Base-by-base conservation (phyloP, 2,888 invertebrate genomes). In the Sminthurinus aureus region DNA sequence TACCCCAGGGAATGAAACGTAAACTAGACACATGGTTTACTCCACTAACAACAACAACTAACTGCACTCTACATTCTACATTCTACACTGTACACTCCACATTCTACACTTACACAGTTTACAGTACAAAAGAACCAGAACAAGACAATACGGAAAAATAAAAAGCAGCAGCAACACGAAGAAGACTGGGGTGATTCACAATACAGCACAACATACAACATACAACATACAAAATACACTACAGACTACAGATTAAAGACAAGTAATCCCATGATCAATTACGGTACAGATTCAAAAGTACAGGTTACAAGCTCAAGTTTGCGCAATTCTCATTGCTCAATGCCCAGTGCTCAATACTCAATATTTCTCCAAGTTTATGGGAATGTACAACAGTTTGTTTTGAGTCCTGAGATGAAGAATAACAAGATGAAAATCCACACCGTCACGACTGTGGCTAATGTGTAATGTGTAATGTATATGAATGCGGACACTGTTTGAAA, bases 211-310 rank as follows among this genome's bases (percentile, higher is more conserved):
- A 38, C 6, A 6, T 38, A 38, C 3, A 38, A 38, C 6, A 6
- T 38, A 38, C 3, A 38, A 38, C 6, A 64, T 64, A 18, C 0
- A 64, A n/a, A 18, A 64, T n/a, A 64, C 15, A n/a, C 71, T 20
- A 6, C 6, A 38, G 38, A 38, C 1, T 4, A 38, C 3, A 38
- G 38, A 38, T 6, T 4, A 38, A 6, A 38, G 38, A 38, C 38
- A 81, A 77, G 71, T 79, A 83, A 83, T 83, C 79, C 78, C 79
- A 79, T 79, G 83, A 51, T 83, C 83, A 83, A 83, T 83, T 83
- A 79, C 79, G 52, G 71, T 74, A 15, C 58, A 50, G 67, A 76
- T 67, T 78, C 82, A 67, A 78, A 82, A 82, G 77, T 82, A 71
- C 67, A 22, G 18, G n/a, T 51, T 18, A 2, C 18, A 74, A 3